Percentiles rank a stretch among this genome's conserved stretches.
Evolutionary conservation across 2,888 invertebrate genomes (phyloP).

Genomic region (Pelosia muscerda): DNA sequence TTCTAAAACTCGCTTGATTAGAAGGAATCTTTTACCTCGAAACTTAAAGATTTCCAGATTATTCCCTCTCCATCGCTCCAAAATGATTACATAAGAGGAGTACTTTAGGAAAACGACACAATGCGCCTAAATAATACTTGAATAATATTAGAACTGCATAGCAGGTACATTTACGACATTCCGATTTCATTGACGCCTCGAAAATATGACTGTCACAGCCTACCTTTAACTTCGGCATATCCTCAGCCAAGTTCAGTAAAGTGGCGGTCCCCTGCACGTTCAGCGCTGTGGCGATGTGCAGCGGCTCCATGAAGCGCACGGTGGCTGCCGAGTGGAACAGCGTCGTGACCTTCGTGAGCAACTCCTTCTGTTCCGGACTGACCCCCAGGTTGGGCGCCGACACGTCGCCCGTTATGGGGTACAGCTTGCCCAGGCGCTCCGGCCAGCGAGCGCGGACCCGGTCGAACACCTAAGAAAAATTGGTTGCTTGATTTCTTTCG

Average conservation of each 20-base stretch:
- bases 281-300: constrained; percentile 94
- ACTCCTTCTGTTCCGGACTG: constrained; percentile 87
- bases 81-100: no score
- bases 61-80: no score
- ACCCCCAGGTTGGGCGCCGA: constrained; percentile 90
- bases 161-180: no score
- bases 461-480: constrained; percentile 88
- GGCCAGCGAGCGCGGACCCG: constrained; percentile 89
- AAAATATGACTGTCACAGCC: constrained; percentile 11
- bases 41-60: no score
- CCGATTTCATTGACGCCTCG: no score
- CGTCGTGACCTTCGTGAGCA: constrained; percentile 91
- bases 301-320: constrained; percentile 96
- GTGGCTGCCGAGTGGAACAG: constrained; percentile 99
- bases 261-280: constrained; percentile 96
- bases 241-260: constrained; percentile 93
- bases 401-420: constrained; percentile 92
- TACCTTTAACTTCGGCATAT: constrained; percentile 92
- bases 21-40: no score
- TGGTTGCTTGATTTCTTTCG: not conserved
- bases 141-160: no score
- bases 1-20: no score
- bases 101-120: no score
- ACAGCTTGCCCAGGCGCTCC: constrained; percentile 89
- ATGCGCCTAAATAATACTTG: no score